phyloP scores from a whole-genome alignment of 2,888 invertebrate species.

The Minunthozetes semirufus region DNA sequence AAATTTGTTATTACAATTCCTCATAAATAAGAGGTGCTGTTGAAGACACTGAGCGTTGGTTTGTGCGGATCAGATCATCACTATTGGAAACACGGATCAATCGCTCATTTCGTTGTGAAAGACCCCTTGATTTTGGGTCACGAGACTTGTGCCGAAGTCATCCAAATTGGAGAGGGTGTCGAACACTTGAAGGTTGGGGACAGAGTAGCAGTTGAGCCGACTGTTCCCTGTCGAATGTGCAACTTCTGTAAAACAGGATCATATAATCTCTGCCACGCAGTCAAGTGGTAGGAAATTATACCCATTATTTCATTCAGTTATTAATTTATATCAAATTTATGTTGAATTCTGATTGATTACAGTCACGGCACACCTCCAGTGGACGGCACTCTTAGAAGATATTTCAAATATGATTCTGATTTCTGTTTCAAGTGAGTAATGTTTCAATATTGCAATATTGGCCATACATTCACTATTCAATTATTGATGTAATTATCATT shows the following conservation, averaged over 20 bases:
- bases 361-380: conserved; percentile 52
- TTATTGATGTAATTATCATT: too few species aligned
- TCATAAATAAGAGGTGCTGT: conserved; percentile 28
- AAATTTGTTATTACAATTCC: neutral
- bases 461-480: too few species aligned
- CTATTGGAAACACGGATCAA: conserved; percentile 51
- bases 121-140: conserved; percentile 53
- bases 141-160: conserved; percentile 49
- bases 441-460: too few species aligned
- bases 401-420: conserved; percentile 51
- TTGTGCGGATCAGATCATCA: conserved; percentile 55
- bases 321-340: neutral
- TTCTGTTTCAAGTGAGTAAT: conserved; percentile 50
- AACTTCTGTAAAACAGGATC: conserved; percentile 51
- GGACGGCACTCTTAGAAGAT: conserved; percentile 52
- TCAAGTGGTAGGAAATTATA: conserved; percentile 38
- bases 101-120: conserved; percentile 51
- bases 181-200: conserved; percentile 48
- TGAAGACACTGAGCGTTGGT: conserved; percentile 48
- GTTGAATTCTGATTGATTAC: neutral
- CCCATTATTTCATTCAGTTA: neutral
- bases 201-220: conserved; percentile 48
- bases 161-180: conserved; percentile 50
- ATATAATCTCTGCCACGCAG: conserved; percentile 53
- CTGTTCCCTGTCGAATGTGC: conserved; percentile 50